Base-by-base conservation (phyloP, 2,888 invertebrate genomes). In the Drosophila demipolita region DNA sequence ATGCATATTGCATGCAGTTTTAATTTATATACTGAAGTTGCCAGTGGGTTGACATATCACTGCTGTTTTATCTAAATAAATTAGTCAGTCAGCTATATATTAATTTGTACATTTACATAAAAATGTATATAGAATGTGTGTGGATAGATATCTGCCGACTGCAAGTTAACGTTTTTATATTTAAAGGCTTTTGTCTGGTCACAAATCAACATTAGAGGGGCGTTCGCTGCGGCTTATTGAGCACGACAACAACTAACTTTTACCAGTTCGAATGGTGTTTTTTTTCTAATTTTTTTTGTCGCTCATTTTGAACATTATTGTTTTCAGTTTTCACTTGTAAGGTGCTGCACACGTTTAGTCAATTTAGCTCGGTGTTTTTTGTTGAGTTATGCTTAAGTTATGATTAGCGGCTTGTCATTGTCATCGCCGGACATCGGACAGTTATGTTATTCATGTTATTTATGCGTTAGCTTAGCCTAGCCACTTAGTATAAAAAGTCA, bases 391-490 rank as follows among this genome's bases (percentile, higher is more conserved):
- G 82, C 73, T 86, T 83, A 88, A 88, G 71, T 75, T 85, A 88
- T 85, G 88, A 82, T 86, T 86, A 86, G 86, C 80, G 83, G 85
- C 82, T 60, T 78, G 82, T 87, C 84, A 85, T 81, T 82, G 88
- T 81, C 85, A 73, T 78, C 80, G 61, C 20, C 63, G 50, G 23
- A 45, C 45, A 23, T 45, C 15, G 45, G 15, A 23, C 15, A 23
- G 29, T 48, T 26, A 26, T 23, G 17, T 20, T 59, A 52, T 57
- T 66, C 12, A 33, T 66, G 67, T 73, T 80, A 75, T 73, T 83
- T 75, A 70, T 81, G 81, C 77, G 70, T 79, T 65, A 68, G 48
- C 54, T 7, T 23, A 15, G 20, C 17, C 38, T 38, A 40, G 45
- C 50, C 36, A 66, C 66, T 23, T 48, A 32, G 6, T 50, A 55